These are phyloP conservation scores for Stegana nigrithorax DNA, from an alignment of 2,888 invertebrate species.

Conservation along the genomic window DNA sequence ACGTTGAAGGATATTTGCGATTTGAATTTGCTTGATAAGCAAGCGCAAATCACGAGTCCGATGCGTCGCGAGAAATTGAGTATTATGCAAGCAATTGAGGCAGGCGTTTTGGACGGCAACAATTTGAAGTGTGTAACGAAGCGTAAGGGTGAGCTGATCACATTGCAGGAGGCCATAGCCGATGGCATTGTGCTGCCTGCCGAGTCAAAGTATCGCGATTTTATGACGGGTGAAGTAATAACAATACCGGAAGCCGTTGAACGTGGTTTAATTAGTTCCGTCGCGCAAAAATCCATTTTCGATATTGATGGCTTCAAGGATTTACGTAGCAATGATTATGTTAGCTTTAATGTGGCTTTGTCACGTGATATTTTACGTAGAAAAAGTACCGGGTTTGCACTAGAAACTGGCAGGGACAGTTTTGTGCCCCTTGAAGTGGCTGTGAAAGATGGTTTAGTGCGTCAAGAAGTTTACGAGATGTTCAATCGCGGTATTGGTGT, in stretches of 20 bases:
- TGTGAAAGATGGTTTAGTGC: conserved; percentile 80
- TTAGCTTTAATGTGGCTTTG: conserved; percentile 86
- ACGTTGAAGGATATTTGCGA: conserved; percentile 92
- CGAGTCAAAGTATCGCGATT: conserved; percentile 80
- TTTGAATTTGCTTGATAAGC: conserved; percentile 80
- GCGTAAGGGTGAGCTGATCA: conserved; percentile 81
- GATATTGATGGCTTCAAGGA: conserved; percentile 92
- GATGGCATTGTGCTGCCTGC: conserved; percentile 83
- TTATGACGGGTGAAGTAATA: conserved; percentile 78
- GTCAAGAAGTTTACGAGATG: conserved; percentile 89
- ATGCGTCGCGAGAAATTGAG: conserved; percentile 81
- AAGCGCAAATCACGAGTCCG: conserved; percentile 81
- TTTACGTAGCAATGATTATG: conserved; percentile 81
- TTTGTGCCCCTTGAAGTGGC: conserved; percentile 84
- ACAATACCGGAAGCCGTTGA: conserved; percentile 89
- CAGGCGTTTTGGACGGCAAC: conserved; percentile 89
- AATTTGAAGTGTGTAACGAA: conserved; percentile 87
- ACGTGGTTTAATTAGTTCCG: conserved; percentile 88
- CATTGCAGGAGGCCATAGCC: conserved; percentile 86
- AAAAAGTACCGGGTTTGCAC: conserved; percentile 77
- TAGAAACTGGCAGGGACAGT: conserved; percentile 81
- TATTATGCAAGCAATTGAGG: conserved; percentile 85
- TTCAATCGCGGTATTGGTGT: conserved; percentile 86
- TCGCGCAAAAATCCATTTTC: conserved; percentile 88
- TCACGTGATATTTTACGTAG: conserved; percentile 82